Percentiles rank a stretch among this genome's conserved stretches.
These are phyloP conservation scores for Zosterops pallidus DNA, from an alignment of 2,113 vertebrate species.

Conservation along the genomic window DNA sequence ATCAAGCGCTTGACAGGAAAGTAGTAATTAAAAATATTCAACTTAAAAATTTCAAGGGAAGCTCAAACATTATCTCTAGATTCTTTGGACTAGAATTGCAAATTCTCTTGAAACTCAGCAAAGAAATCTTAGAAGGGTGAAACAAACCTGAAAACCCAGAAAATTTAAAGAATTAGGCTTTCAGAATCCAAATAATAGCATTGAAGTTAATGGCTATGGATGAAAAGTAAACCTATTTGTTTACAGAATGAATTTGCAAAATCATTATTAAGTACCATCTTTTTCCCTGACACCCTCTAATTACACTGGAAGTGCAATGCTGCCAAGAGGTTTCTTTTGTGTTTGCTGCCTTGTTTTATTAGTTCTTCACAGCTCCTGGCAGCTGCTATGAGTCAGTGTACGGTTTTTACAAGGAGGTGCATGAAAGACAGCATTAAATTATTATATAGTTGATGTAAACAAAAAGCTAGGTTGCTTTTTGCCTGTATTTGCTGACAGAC, in stretches of 20 bases:
- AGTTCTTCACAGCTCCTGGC: background rate
- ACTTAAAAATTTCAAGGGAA: background rate
- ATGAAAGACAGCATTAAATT: slow-evolving; percentile 31
- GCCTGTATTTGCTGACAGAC: slow-evolving; percentile 27
- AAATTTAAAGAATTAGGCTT: background rate
- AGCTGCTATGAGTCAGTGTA: slow-evolving; percentile 44
- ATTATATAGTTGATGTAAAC: slow-evolving; percentile 26
- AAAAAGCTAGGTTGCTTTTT: slow-evolving; percentile 13
- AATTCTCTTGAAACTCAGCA: background rate
- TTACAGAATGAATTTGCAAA: background rate
- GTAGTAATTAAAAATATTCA: background rate
- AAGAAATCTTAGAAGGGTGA: background rate
- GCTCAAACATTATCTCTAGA: background rate
- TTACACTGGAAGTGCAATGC: background rate
- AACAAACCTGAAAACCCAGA: background rate
- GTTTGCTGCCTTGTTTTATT: background rate
- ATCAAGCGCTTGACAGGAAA: background rate
- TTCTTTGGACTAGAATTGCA: background rate
- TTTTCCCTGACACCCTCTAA: slow-evolving; percentile 12
- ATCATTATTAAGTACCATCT: background rate
- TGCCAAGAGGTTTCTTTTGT: slow-evolving; percentile 9
- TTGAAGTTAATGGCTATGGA: background rate
- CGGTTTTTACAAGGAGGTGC: slow-evolving; percentile 10
- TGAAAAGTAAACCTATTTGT: background rate
- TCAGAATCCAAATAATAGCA: background rate